Percentiles rank a stretch among this genome's conserved stretches.
Evolutionary conservation across 2,797 vertebrate species (phyloP).

Genomic region (Tokudaia tokunoshimensis): DNA sequence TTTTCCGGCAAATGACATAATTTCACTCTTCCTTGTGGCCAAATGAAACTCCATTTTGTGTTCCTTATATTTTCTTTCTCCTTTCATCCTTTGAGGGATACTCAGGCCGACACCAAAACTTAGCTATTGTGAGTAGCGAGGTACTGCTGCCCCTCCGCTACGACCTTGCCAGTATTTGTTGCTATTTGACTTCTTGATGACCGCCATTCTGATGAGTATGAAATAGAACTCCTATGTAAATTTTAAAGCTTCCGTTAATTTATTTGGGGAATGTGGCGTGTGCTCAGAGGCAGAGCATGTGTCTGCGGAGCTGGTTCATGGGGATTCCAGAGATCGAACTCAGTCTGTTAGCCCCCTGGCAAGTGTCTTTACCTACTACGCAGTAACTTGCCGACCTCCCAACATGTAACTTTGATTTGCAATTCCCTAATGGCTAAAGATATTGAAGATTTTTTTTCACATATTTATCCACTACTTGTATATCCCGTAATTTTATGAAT

Average conservation of each 20-base stretch:
- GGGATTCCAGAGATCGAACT: not conserved
- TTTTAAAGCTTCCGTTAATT: not conserved
- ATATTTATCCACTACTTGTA: not conserved
- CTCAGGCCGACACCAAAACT: not conserved
- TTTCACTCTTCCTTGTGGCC: not conserved
- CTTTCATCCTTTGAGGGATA: not conserved
- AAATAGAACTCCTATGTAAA: not conserved
- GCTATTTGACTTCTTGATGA: not conserved
- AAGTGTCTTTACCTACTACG: not conserved
- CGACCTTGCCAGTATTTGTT: not conserved
- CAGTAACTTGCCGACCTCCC: not conserved
- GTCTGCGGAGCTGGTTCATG: no score
- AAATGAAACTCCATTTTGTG: not conserved
- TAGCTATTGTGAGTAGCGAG: not conserved
- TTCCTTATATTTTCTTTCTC: not conserved
- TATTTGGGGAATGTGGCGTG: not conserved
- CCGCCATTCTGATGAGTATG: not conserved
- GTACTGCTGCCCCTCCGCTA: no score
- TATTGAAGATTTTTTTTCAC: not conserved
- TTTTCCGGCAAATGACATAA: not conserved
- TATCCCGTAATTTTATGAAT: not conserved
- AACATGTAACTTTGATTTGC: not conserved
- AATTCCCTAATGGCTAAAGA: not conserved
- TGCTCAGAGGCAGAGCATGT: no score
- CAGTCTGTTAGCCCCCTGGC: not conserved